Evolutionary conservation across 2,113 vertebrate species (phyloP), one percentile per base, ranked within the genome.

Genomic region (Neolamprologus cancellatus): DNA sequence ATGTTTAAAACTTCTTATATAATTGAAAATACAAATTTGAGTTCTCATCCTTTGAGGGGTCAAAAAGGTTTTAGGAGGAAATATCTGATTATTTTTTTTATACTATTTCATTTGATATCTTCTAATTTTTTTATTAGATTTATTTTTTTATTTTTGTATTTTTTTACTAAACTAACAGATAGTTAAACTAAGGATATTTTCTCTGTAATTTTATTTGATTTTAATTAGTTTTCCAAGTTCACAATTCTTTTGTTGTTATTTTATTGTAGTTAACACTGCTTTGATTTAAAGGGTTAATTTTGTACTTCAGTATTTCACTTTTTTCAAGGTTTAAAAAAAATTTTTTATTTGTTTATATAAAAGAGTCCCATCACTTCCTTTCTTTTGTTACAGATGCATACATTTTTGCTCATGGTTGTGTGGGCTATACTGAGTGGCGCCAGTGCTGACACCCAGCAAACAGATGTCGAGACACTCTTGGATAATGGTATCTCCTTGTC

Each of bases 321-420:
- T 30, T 48, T 11, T 48, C 71, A 76, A 50, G 25, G 25, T 76
- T 76, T 30, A n/a, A 50, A 7, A 28, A 28, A 13, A 5, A 30
- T 30, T 48, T 18, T 76, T 30, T 2, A 30, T 25, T 7, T 8
- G 9, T n/a, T 76, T 48, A 30, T 50, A 2, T 50, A 48, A 71
- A 15, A n/a, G 23, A 76, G 10, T 50, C 17, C 17, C 6, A 32
- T 32, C 2, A 50, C 28, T 76, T 76, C 25, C 25, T 32, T 50
- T 50, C 1, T 30, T 54, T 55, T 84, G 41, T 44, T 79, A 32
- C 86, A 97, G 96, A 97, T 96, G 95, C 50, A 30, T 6, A 3
- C 32, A 5, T 55, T 94, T 9, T 7, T 93, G 13, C 30, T 94
- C 8, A 2, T 91, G 28, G 11, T 87, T 41, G 82, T 96, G 53